phyloP scores from a whole-genome alignment of 1,140 invertebrate species.

The Meloidogyne hapla region DNA sequence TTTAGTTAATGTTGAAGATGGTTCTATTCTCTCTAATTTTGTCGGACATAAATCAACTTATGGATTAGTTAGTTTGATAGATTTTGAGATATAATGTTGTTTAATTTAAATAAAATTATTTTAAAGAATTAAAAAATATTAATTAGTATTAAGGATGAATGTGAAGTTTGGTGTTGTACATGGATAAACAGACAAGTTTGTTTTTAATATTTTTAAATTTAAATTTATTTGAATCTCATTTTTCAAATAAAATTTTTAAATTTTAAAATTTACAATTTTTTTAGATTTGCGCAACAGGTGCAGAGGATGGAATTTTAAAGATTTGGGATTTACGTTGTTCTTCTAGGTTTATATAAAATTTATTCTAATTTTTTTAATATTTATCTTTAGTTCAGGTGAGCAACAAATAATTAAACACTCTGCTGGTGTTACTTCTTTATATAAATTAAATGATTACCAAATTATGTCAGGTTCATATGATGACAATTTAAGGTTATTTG shows the following conservation, averaged over 20 bases:
- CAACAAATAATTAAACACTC: neutral
- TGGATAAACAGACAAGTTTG: neutral
- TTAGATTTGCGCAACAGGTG: neutral
- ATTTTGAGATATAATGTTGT: neutral
- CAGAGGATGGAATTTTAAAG: neutral
- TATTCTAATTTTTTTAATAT: neutral
- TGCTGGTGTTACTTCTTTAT: neutral
- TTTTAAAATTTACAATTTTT: neutral
- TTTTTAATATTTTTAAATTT: neutral
- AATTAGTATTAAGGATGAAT: neutral
- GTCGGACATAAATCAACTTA: neutral
- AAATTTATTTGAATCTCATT: too few relatives aligned
- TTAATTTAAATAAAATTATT: neutral
- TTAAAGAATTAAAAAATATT: neutral
- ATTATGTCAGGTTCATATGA: constrained; percentile 2
- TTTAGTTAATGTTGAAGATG: neutral
- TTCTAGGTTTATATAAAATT: neutral
- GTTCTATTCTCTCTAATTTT: neutral
- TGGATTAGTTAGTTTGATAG: neutral
- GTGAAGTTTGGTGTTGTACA: constrained; percentile 2
- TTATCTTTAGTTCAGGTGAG: neutral
- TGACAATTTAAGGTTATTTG: neutral
- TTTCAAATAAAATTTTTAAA: too few relatives aligned
- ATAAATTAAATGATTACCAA: neutral
- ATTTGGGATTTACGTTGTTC: neutral